Percentiles rank a stretch among this genome's conserved stretches.
These are phyloP conservation scores for Agrotis clavis DNA, from an alignment of 2,888 invertebrate species.

Conservation along the genomic window DNA sequence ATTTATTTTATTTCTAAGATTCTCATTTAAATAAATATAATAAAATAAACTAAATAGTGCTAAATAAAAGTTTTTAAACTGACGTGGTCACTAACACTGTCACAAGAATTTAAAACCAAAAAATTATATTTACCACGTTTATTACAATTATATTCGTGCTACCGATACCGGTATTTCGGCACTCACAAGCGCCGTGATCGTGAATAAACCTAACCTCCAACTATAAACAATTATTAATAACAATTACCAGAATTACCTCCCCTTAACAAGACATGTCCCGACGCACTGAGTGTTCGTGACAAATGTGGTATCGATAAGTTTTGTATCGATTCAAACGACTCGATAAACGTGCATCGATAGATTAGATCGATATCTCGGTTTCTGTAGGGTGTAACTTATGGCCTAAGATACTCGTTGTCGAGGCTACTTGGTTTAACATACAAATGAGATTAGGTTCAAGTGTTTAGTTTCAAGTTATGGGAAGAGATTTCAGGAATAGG, in stretches of 20 bases:
- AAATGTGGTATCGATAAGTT: slow-evolving; percentile 84
- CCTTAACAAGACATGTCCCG: slow-evolving; percentile 66
- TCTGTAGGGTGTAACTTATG: slow-evolving; percentile 78
- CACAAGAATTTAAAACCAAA: too few relatives aligned
- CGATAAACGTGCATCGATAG: slow-evolving; percentile 87
- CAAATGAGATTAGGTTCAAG: slow-evolving; percentile 65
- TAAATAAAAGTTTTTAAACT: too few relatives aligned
- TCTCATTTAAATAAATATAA: too few relatives aligned
- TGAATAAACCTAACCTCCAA: too few relatives aligned
- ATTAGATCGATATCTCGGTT: slow-evolving; percentile 85
- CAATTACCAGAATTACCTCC: slow-evolving; percentile 51
- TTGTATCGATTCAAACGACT: slow-evolving; percentile 81
- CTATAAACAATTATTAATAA: slow-evolving; percentile 28
- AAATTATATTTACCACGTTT: too few relatives aligned
- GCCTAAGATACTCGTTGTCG: slow-evolving; percentile 69
- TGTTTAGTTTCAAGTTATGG: slow-evolving; percentile 18
- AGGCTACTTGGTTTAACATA: slow-evolving; percentile 65
- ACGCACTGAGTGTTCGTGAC: slow-evolving; percentile 82
- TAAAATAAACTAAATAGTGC: too few relatives aligned
- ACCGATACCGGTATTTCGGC: too few relatives aligned
- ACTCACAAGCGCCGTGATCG: too few relatives aligned
- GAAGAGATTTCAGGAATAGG: background rate
- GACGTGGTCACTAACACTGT: too few relatives aligned
- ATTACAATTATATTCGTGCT: too few relatives aligned
- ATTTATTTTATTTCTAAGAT: background rate